phyloP scores from a whole-genome alignment of 1,140 invertebrate genomes.

The Drosophila novamexicana region DNA sequence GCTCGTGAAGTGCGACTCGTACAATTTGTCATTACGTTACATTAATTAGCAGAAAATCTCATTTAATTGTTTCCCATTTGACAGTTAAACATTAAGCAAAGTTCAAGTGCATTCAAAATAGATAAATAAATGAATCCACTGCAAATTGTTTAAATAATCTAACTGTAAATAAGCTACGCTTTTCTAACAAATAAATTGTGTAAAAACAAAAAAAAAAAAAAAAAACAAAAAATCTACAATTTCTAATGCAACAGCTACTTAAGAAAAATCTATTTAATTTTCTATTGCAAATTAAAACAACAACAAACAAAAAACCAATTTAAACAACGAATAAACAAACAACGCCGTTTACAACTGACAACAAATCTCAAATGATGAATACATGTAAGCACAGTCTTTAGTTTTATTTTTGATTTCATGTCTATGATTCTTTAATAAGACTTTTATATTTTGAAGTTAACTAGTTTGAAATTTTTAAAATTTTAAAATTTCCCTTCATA shows the following conservation, averaged over 20 bases:
- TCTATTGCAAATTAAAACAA: slow-evolving; percentile 40
- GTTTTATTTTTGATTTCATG: background rate
- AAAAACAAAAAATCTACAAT: background rate
- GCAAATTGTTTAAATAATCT: slow-evolving; percentile 19
- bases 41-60: too few relatives aligned
- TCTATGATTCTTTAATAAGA: too few relatives aligned
- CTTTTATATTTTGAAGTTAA: background rate
- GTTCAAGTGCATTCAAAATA: slow-evolving; percentile 54
- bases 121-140: slow-evolving; percentile 15
- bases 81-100: slow-evolving; percentile 24
- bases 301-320: slow-evolving; percentile 29
- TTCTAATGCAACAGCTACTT: slow-evolving; percentile 15
- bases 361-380: slow-evolving; percentile 46
- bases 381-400: slow-evolving; percentile 45
- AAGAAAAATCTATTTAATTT: slow-evolving; percentile 32
- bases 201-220: slow-evolving; percentile 8
- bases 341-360: slow-evolving; percentile 71
- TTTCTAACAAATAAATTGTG: slow-evolving; percentile 24
- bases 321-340: slow-evolving; percentile 77
- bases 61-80: background rate
- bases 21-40: slow-evolving; percentile 3
- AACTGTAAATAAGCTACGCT: slow-evolving; percentile 29
- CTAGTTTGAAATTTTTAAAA: background rate
- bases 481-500: background rate
- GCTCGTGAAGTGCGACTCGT: slow-evolving; percentile 53